A percentile compares a stretch with the other conserved stretches of the same genome.
Conservation (phyloP, 1,140 invertebrate species). For the Polyergus mexicanus region DNA sequence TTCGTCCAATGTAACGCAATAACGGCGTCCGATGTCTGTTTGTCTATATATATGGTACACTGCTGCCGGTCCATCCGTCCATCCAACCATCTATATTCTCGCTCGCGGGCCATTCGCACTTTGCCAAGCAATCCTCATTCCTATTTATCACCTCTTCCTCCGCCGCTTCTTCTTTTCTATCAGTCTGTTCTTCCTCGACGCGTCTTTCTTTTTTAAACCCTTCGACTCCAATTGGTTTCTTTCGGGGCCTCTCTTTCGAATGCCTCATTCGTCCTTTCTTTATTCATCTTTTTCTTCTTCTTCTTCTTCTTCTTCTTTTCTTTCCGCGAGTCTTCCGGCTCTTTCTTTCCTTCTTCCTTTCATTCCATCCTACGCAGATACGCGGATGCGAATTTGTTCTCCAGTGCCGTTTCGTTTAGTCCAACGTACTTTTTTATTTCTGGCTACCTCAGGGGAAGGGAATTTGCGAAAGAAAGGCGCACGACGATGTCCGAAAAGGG, state of each 20-base stretch:
- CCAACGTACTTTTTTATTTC: constrained; percentile 69
- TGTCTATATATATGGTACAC: constrained; percentile 64
- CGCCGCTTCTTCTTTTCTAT: constrained; percentile 75
- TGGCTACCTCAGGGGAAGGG: constrained; percentile 50
- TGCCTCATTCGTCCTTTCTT: constrained; percentile 7
- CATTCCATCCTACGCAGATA: constrained; percentile 20
- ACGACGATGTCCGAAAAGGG: constrained; percentile 44
- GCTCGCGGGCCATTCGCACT: constrained; percentile 80
- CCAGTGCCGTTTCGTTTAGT: constrained; percentile 28
- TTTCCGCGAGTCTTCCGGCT: constrained; percentile 11
- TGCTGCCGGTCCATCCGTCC: constrained; percentile 64
- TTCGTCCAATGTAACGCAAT: constrained; percentile 68
- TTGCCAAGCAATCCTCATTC: constrained; percentile 83
- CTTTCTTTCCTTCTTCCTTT: constrained; percentile 41
- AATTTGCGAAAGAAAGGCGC: constrained; percentile 28
- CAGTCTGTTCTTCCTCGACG: constrained; percentile 60
- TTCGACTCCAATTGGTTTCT: constrained; percentile 80
- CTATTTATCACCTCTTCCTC: constrained; percentile 83
- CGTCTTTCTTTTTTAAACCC: constrained; percentile 69
- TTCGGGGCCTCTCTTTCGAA: constrained; percentile 64
- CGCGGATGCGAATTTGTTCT: constrained; percentile 55
- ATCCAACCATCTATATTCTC: constrained; percentile 71
- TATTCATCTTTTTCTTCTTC: constrained; percentile 43
- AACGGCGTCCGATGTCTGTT: background rate
- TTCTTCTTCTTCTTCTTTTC: constrained; percentile 30